phyloP scores from a whole-genome alignment of 2,888 invertebrate species.

The Sericinus montela region DNA sequence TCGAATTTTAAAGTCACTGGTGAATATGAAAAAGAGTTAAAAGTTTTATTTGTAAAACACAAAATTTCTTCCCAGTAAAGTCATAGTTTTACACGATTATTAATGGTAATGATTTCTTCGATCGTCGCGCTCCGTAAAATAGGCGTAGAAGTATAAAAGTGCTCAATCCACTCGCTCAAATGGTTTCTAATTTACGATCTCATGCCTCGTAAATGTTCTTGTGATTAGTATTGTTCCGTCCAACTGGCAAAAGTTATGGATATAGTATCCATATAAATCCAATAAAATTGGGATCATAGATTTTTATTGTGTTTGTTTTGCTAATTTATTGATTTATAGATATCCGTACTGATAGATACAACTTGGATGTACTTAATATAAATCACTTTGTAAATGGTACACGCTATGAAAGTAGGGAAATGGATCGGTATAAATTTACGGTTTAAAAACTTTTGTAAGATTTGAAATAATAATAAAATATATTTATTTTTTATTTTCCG shows the following conservation, averaged over 20 bases:
- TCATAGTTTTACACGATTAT: conserved; percentile 28
- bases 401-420: no score
- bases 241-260: conserved; percentile 19
- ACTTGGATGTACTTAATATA: neutral
- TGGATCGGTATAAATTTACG: no score
- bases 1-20: no score
- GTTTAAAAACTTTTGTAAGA: no score
- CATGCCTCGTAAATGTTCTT: conserved; percentile 37
- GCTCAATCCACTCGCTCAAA: conserved; percentile 26
- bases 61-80: conserved; percentile 25
- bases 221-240: conserved; percentile 43
- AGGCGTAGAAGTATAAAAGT: conserved; percentile 4
- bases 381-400: neutral
- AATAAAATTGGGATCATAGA: conserved; percentile 20
- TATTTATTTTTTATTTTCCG: no score
- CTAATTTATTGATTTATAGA: conserved; percentile 16
- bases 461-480: no score
- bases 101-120: conserved; percentile 35
- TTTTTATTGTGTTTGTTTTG: conserved; percentile 16
- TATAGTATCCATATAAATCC: conserved; percentile 15
- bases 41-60: neutral
- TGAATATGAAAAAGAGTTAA: no score
- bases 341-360: neutral
- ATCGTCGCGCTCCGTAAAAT: conserved; percentile 22
- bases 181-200: conserved; percentile 34